Conservation (phyloP, 2,797 vertebrate genomes). For the Schizothorax lantsangensis region DNA sequence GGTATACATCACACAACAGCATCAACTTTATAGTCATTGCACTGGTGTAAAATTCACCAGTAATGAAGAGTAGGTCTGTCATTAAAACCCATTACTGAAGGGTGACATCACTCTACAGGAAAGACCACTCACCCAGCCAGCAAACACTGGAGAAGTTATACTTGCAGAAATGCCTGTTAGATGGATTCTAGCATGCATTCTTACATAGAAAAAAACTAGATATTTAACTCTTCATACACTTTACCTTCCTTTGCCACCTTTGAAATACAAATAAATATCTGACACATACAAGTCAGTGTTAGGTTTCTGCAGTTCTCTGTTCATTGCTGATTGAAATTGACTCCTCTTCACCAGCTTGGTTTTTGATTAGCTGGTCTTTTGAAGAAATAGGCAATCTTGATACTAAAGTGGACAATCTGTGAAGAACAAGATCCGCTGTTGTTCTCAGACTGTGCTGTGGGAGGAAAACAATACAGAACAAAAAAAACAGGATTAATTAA, state of each 20-base stretch:
- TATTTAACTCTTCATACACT: not conserved
- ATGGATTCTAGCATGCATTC: not conserved
- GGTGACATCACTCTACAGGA: not conserved
- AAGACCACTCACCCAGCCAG: no score
- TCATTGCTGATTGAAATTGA: slow-evolving; percentile 14
- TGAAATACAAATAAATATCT: not conserved
- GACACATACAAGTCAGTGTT: not conserved
- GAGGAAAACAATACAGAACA: no score
- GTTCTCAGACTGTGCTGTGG: slow-evolving; percentile 71
- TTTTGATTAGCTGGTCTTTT: slow-evolving; percentile 57
- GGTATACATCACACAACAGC: not conserved
- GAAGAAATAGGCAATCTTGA: slow-evolving; percentile 54
- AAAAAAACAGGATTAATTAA: not conserved
- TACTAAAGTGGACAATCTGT: slow-evolving; percentile 70
- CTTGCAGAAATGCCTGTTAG: not conserved
- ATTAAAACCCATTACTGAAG: not conserved
- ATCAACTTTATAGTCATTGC: not conserved
- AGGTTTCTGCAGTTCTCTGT: not conserved
- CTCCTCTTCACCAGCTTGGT: slow-evolving; percentile 48
- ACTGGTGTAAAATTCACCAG: not conserved
- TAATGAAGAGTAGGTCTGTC: not conserved
- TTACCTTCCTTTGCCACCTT: not conserved
- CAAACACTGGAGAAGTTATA: not conserved
- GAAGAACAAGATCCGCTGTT: slow-evolving; percentile 76
- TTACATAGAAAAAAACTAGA: not conserved